phyloP scores from a whole-genome alignment of 2,888 invertebrate species.

The Megaustenia siamemsis region DNA sequence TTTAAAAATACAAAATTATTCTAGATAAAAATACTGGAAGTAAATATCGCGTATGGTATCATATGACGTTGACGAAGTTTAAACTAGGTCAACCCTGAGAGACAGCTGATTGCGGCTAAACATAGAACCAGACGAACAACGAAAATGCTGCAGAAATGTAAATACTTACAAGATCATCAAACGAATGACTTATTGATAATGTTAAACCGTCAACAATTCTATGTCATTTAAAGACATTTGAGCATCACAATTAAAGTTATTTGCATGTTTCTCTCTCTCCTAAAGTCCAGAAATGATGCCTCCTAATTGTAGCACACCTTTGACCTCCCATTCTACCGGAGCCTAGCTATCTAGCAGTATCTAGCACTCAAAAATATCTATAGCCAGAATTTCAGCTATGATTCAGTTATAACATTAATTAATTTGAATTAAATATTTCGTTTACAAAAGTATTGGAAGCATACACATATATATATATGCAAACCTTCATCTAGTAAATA shows the following conservation, averaged over 20 bases:
- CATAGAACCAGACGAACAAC: neutral
- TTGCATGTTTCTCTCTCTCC: no score
- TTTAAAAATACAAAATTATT: no score
- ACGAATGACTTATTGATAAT: neutral
- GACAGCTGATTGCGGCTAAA: slow-evolving; percentile 19
- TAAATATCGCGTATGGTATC: no score
- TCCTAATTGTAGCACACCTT: neutral
- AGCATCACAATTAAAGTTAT: no score
- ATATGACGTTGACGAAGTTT: no score
- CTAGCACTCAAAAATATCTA: neutral
- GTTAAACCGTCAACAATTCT: neutral
- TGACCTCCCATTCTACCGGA: neutral
- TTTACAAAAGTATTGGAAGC: no score
- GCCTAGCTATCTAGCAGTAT: no score
- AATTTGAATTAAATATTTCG: no score
- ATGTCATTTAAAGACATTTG: neutral
- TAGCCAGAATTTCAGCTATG: slow-evolving; percentile 15
- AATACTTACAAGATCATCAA: neutral
- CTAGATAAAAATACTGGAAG: no score
- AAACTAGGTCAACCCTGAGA: slow-evolving; percentile 21
- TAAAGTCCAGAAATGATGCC: no score
- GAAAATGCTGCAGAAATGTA: neutral
- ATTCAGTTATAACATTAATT: no score
- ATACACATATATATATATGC: no score
- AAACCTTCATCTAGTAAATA: neutral